These are phyloP conservation scores for Akabosia matsudoensis DNA, from an alignment of 1,140 invertebrate genomes.

Conservation along the genomic window DNA sequence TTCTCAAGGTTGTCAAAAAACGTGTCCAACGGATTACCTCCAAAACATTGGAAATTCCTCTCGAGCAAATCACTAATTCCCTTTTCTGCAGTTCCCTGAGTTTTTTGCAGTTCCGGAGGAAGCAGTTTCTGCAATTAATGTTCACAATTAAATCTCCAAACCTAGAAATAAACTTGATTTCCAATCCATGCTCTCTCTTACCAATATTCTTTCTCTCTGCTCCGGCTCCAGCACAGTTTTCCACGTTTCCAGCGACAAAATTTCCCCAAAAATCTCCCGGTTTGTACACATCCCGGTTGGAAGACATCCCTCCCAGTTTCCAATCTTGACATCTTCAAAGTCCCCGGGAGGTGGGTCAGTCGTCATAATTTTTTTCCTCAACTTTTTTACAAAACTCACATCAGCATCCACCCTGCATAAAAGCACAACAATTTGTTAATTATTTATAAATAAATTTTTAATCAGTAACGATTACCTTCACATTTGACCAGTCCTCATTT, in stretches of 20 bases:
- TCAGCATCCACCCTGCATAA: too few species aligned
- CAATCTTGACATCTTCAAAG: conserved; percentile 42
- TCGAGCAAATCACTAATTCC: conserved; percentile 38
- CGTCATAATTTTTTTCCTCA: neutral
- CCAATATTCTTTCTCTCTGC: conserved; percentile 38
- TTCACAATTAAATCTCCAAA: neutral
- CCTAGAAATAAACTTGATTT: neutral
- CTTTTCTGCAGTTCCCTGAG: conserved; percentile 28
- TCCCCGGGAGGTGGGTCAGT: neutral
- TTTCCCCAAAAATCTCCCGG: conserved; percentile 40
- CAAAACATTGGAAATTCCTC: conserved; percentile 33
- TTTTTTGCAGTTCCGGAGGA: conserved; percentile 32
- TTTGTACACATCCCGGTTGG: conserved; percentile 43
- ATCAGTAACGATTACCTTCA: too few species aligned
- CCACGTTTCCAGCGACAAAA: conserved; percentile 45
- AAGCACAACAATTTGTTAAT: too few species aligned
- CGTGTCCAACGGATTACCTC: conserved; percentile 36
- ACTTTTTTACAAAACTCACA: too few species aligned
- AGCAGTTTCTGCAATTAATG: conserved; percentile 34
- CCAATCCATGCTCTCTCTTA: conserved; percentile 16
- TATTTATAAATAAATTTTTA: too few species aligned
- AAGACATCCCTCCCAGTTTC: conserved; percentile 35
- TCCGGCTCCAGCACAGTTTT: conserved; percentile 37
- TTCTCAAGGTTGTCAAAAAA: conserved; percentile 39
- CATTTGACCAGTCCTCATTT: too few species aligned